Conservation (phyloP, 2,113 vertebrate species). For the Hyaena hyaena region DNA sequence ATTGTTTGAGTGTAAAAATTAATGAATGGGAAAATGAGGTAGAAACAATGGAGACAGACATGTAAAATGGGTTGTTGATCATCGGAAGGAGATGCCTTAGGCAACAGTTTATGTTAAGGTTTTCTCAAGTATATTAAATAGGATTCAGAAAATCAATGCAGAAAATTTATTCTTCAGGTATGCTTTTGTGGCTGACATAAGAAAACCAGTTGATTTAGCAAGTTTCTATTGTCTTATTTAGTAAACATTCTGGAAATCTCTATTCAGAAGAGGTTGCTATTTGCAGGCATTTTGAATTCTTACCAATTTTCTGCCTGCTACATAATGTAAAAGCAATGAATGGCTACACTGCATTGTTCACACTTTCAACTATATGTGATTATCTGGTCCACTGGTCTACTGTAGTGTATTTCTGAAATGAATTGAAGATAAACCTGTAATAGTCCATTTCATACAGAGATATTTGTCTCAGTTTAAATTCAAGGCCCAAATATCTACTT, state of each 20-base stretch:
- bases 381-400: slow-evolving; percentile 68
- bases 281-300: slow-evolving; percentile 72
- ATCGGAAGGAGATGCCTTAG: not conserved
- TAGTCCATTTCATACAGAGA: slow-evolving; percentile 68
- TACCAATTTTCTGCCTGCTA: slow-evolving; percentile 66
- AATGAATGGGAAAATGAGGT: slow-evolving; percentile 26
- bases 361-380: slow-evolving; percentile 57
- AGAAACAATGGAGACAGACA: not conserved
- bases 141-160: not conserved
- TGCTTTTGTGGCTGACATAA: slow-evolving; percentile 30
- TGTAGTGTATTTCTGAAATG: slow-evolving; percentile 74
- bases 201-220: slow-evolving; percentile 57
- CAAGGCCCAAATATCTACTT: slow-evolving; percentile 64
- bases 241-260: slow-evolving; percentile 46
- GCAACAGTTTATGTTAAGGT: not conserved
- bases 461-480: slow-evolving; percentile 76
- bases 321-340: slow-evolving; percentile 72
- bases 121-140: not conserved
- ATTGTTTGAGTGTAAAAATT: slow-evolving; percentile 19
- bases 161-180: not conserved
- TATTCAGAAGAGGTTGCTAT: slow-evolving; percentile 61
- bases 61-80: not conserved
- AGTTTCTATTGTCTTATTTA: slow-evolving; percentile 52
- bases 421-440: slow-evolving; percentile 78
- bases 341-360: slow-evolving; percentile 33